Percentiles rank a stretch among this genome's conserved stretches.
phyloP scores from a whole-genome alignment of 2,797 vertebrate species.

The Sebastes trivittatus region DNA sequence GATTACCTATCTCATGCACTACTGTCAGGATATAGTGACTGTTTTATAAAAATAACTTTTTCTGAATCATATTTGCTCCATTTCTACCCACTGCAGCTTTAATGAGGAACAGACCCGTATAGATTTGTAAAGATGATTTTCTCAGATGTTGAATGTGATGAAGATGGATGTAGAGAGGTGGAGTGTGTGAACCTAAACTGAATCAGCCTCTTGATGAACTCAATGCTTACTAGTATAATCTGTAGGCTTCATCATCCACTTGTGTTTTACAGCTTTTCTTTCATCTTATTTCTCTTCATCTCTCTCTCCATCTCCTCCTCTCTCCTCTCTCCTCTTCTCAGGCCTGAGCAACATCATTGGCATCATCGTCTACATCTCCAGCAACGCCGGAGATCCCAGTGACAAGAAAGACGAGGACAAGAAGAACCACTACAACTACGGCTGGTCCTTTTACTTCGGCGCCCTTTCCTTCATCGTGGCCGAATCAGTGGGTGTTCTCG shows the following conservation, averaged over 20 bases:
- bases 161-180: background rate
- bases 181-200: background rate
- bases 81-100: too few relatives aligned
- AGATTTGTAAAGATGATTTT: background rate
- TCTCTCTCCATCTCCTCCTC: background rate
- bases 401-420: constrained; percentile 97
- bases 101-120: background rate
- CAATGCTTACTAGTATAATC: background rate
- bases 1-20: too few relatives aligned
- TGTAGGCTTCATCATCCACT: background rate
- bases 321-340: constrained; percentile 45
- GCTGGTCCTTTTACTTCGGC: constrained; percentile 98
- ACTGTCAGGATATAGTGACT: too few relatives aligned
- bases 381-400: constrained; percentile 94
- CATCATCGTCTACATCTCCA: constrained; percentile 98
- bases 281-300: background rate
- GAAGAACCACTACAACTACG: constrained; percentile 94
- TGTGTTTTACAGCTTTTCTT: background rate
- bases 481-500: constrained; percentile 93
- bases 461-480: constrained; percentile 97
- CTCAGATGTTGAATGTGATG: background rate
- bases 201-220: background rate
- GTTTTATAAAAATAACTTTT: too few relatives aligned
- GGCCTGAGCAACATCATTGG: constrained; percentile 98
- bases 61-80: too few relatives aligned